Evolutionary conservation across 2,797 vertebrate genomes (phyloP).

Genomic region (Triplophysa yarkandensis): DNA sequence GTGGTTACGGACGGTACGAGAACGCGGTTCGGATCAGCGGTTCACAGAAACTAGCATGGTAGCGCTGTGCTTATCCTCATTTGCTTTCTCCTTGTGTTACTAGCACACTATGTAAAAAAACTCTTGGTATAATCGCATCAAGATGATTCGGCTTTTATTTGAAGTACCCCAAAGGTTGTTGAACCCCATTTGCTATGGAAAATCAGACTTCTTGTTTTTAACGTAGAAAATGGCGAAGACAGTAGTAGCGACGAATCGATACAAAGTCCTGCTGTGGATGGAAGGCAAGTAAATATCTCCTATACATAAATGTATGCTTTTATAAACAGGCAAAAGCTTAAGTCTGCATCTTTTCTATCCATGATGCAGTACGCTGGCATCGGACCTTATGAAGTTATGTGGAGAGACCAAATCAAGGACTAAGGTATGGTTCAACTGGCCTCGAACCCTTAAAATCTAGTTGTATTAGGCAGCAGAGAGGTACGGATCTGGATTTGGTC

Average conservation of each 20-base stretch:
- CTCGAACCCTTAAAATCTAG: neutral
- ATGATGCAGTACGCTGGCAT: conserved; percentile 80
- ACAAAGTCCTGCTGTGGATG: conserved; percentile 90
- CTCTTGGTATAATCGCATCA: neutral
- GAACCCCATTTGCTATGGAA: neutral
- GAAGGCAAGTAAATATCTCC: conserved; percentile 77
- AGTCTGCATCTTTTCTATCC: conserved; percentile 26
- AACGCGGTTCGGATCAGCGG: conserved; percentile 49
- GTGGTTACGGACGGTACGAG: conserved; percentile 41
- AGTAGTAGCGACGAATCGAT: conserved; percentile 95
- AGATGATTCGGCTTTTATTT: neutral
- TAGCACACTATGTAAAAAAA: neutral
- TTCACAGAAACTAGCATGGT: conserved; percentile 67
- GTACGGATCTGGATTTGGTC: neutral
- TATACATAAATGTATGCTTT: neutral
- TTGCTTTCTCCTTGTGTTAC: conserved; percentile 54
- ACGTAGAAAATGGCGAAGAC: conserved; percentile 88
- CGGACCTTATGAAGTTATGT: conserved; percentile 93
- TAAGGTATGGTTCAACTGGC: conserved; percentile 79
- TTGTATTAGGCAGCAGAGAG: neutral
- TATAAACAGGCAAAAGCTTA: neutral
- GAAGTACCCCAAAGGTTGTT: neutral
- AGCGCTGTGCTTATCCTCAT: conserved; percentile 63
- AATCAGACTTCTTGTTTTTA: conserved; percentile 12
- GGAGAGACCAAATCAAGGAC: conserved; percentile 91